Percentiles rank a stretch among this genome's conserved stretches.
phyloP scores from a whole-genome alignment of 2,797 vertebrate genomes.

The Okamejei kenojei region DNA sequence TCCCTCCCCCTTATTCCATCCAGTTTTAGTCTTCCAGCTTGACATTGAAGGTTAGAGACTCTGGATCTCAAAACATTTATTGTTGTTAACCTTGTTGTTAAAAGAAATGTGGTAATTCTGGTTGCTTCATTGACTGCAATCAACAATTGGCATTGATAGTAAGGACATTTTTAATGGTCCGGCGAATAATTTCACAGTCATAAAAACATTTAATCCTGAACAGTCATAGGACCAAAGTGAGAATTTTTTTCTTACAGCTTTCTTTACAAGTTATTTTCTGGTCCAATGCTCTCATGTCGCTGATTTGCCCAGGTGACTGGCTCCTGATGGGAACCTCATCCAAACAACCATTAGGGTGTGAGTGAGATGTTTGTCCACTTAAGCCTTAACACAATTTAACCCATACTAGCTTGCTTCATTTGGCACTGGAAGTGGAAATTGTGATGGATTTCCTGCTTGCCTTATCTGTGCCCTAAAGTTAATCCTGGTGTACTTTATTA shows the following conservation, averaged over 20 bases:
- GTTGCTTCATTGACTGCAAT: background rate
- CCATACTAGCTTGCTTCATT: too few species aligned
- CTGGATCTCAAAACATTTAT: background rate
- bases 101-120: background rate
- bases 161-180: background rate
- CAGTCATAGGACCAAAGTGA: too few species aligned
- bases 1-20: background rate
- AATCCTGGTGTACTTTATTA: background rate
- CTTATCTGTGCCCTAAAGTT: background rate
- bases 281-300: background rate
- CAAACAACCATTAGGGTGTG: background rate
- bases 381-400: background rate
- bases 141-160: background rate
- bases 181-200: background rate
- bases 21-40: background rate
- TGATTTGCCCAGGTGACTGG: background rate
- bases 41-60: background rate
- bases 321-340: background rate
- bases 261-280: background rate
- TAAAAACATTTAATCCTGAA: background rate
- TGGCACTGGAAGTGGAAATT: background rate
- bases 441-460: background rate
- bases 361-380: background rate
- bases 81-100: background rate
- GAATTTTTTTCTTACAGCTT: background rate